Percentiles rank a stretch among this genome's conserved stretches.
phyloP scores from a whole-genome alignment of 1,140 invertebrate genomes.

The Geopemphigus sp. region DNA sequence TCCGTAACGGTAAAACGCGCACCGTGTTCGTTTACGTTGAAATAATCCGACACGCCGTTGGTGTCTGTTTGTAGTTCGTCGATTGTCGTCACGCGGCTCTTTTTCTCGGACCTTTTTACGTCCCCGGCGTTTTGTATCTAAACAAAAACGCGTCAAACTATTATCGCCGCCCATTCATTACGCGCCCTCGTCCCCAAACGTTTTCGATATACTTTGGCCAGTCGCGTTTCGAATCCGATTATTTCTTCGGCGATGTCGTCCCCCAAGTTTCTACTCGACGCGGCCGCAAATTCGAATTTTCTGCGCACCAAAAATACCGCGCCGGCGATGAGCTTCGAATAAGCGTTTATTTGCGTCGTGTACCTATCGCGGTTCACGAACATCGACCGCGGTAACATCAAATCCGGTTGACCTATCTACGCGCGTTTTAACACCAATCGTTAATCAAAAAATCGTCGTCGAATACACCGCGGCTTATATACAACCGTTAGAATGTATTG shows the following conservation, averaged over 20 bases:
- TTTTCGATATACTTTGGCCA: slow-evolving; percentile 60
- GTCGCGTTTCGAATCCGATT: slow-evolving; percentile 61
- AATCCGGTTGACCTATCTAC: slow-evolving; percentile 61
- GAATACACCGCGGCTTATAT: no score
- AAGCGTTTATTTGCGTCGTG: slow-evolving; percentile 57
- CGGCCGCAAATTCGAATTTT: not conserved
- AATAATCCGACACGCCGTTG: not conserved
- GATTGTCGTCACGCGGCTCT: slow-evolving; percentile 25
- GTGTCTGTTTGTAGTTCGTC: slow-evolving; percentile 22
- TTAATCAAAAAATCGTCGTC: no score
- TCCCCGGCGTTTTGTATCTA: slow-evolving; percentile 16
- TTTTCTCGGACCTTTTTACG: slow-evolving; percentile 21
- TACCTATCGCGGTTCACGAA: slow-evolving; percentile 56
- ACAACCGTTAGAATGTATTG: slow-evolving; percentile 41
- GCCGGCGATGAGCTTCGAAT: slow-evolving; percentile 58
- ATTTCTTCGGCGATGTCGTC: slow-evolving; percentile 58
- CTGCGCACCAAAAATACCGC: slow-evolving; percentile 53
- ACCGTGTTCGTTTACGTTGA: not conserved
- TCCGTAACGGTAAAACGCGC: not conserved
- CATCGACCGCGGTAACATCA: slow-evolving; percentile 61
- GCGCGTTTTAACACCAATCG: no score
- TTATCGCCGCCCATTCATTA: no score
- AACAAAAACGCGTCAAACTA: no score
- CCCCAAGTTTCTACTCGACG: slow-evolving; percentile 53
- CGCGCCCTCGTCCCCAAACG: no score